Evolutionary conservation across 2,113 vertebrate species (phyloP).

Genomic region (Dasypus novemcinctus): DNA sequence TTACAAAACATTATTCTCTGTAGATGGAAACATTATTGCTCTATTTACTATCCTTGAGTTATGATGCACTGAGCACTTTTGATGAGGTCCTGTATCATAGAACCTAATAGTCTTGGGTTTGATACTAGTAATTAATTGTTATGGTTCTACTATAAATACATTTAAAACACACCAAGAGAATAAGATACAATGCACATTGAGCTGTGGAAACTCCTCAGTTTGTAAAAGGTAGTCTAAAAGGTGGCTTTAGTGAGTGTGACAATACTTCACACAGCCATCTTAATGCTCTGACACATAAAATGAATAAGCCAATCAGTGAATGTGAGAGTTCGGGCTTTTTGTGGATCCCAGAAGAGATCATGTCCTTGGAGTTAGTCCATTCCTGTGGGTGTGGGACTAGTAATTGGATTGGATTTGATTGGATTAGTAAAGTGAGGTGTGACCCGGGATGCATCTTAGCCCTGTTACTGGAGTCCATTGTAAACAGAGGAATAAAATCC

Average conservation of each 20-base stretch:
- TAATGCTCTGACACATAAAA: conserved; percentile 14
- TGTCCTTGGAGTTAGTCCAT: too few species aligned
- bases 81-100: not conserved
- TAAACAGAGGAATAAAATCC: too few species aligned
- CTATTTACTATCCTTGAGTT: conserved; percentile 27
- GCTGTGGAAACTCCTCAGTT: not conserved
- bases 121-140: not conserved
- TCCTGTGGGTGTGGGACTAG: too few species aligned
- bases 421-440: too few species aligned
- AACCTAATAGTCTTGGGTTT: conserved; percentile 3
- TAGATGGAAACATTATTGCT: conserved; percentile 35
- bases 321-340: not conserved
- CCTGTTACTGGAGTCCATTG: too few species aligned
- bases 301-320: not conserved
- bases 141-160: not conserved
- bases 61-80: not conserved
- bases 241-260: not conserved
- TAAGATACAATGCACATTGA: conserved; percentile 1
- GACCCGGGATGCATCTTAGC: too few species aligned
- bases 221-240: conserved; percentile 19
- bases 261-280: conserved; percentile 12
- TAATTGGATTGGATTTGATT: too few species aligned
- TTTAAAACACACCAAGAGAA: conserved; percentile 5
- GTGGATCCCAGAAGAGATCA: too few species aligned
- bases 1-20: conserved; percentile 37